Base-by-base conservation (phyloP, 1,140 invertebrate species). In the Rhyacophila brunnea region DNA sequence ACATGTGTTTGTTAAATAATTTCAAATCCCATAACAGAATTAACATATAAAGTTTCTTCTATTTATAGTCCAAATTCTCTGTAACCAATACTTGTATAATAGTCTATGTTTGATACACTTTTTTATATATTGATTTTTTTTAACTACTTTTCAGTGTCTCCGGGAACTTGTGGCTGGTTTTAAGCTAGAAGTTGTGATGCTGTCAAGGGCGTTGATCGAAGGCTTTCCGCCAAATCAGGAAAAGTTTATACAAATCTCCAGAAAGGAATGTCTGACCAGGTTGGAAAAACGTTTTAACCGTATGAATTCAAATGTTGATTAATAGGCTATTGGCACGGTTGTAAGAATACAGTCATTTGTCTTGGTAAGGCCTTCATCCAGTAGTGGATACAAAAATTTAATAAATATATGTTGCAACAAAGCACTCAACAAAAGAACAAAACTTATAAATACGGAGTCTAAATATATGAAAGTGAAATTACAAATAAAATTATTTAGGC, bases 141-240 rank as follows among this genome's bases (percentile, higher is more conserved):
- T n/a, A n/a, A n/a, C n/a, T n/a, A n/a, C n/a, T 50, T 58, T 46
- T 20, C 28, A 58, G 48, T 51, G 48, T 34, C 10, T 58, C 10
- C 9, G 17, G 42, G 14, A 58, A 10, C 46, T 49, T 9, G 18
- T 15, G 15, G 38, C 15, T 19, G n/a, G 23, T 15, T 58, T 13
- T n/a, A n/a, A 47, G n/a, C 6, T 55, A 5, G 44, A 55, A 14
- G 6, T 47, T 14, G 11, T 58, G 1, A 42, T 42, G 18, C 38
- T 58, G 6, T 32, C 43, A 2, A 32, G 36, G 6, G 17, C 46
- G 3, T 19, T 58, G 2, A 51, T 44, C 13, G 18, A 58, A 9
- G 34, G 28, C 18, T 18, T 49, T 35, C 13, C 36, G 6, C 11
- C 6, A 15, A 58, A 58, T 17, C 48, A 45, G 15, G 14, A 50